Conservation (phyloP, 2,113 vertebrate species). For the Dicentrarchus labrax region DNA sequence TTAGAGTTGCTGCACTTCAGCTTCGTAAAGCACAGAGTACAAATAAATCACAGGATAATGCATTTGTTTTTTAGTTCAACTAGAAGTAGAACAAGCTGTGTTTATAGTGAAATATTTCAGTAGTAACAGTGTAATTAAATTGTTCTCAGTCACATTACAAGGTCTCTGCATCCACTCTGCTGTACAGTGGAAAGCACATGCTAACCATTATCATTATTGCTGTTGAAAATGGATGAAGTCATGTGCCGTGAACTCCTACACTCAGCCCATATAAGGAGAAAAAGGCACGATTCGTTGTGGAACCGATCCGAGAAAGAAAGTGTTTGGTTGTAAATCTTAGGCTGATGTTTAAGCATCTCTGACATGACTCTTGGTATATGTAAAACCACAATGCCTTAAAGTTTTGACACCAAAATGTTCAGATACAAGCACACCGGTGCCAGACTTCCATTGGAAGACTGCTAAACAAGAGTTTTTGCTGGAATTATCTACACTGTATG, state of each 20-base stretch:
- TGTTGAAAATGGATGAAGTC: conserved; percentile 68
- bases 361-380: neutral
- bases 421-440: conserved; percentile 12
- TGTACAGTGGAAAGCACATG: conserved; percentile 61
- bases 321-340: neutral
- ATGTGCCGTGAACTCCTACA: conserved; percentile 49
- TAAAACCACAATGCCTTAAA: neutral
- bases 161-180: conserved; percentile 44
- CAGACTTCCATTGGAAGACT: neutral
- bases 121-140: conserved; percentile 36
- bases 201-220: conserved; percentile 65
- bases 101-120: conserved; percentile 32
- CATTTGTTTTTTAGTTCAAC: conserved; percentile 16
- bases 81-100: conserved; percentile 25
- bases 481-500: neutral
- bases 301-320: conserved; percentile 2
- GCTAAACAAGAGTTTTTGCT: neutral
- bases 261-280: conserved; percentile 64
- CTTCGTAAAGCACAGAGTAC: neutral
- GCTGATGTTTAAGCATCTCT: neutral
- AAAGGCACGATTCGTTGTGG: conserved; percentile 32
- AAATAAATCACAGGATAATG: neutral
- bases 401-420: neutral
- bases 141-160: conserved; percentile 46
- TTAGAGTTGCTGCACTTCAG: conserved; percentile 7